These are phyloP conservation scores for Drosophila kuntzei DNA, from an alignment of 2,888 invertebrate genomes.

Conservation along the genomic window DNA sequence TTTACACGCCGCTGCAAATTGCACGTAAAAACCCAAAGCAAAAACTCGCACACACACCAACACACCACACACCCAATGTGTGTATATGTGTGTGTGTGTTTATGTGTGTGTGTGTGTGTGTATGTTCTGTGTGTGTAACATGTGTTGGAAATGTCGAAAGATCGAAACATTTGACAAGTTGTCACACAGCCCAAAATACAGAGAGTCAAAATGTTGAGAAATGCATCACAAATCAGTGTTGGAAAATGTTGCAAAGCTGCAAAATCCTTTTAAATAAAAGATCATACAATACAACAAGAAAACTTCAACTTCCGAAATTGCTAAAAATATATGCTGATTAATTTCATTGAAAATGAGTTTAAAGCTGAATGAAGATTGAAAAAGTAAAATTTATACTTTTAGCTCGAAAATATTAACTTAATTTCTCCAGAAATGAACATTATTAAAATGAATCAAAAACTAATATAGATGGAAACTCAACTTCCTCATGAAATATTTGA, in stretches of 20 bases:
- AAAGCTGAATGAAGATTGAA: no score
- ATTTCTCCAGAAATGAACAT: no score
- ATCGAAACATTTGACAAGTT: slow-evolving; percentile 42
- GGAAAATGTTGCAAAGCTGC: not conserved
- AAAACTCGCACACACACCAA: slow-evolving; percentile 5
- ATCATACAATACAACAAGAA: no score
- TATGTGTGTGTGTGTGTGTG: not conserved
- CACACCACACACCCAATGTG: not conserved
- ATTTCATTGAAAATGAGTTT: no score
- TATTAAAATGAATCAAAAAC: no score
- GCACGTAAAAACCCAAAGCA: slow-evolving; percentile 40
- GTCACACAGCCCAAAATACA: slow-evolving; percentile 10
- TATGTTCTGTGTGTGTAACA: slow-evolving; percentile 9
- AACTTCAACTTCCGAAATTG: no score
- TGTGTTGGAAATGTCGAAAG: slow-evolving; percentile 32
- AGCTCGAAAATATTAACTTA: no score
- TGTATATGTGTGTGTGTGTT: not conserved
- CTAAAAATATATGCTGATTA: no score
- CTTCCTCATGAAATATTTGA: no score
- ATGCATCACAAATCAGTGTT: slow-evolving; percentile 10
- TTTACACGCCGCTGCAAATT: slow-evolving; percentile 55
- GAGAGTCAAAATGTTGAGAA: slow-evolving; percentile 1
- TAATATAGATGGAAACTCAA: no score
- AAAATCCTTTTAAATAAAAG: not conserved
- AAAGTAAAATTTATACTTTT: no score